Percentiles rank a stretch among this genome's conserved stretches.
Evolutionary conservation across 1,140 invertebrate species (phyloP).

Genomic region (Zaprionus inermis): DNA sequence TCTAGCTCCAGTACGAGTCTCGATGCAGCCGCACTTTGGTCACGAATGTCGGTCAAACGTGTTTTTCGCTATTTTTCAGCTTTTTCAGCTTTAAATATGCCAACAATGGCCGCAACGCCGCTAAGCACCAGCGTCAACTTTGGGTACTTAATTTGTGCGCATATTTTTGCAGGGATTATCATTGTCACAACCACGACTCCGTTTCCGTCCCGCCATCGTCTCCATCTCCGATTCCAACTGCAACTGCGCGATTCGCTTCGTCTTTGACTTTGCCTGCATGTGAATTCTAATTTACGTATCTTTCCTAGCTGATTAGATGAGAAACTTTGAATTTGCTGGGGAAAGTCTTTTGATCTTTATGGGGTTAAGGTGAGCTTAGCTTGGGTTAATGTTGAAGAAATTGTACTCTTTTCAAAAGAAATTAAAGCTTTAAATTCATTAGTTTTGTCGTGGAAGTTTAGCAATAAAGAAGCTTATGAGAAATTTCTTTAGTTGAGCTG

Average conservation of each 20-base stretch:
- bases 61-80: conserved; percentile 79
- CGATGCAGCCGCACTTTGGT: conserved; percentile 74
- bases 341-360: conserved; percentile 35
- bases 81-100: conserved; percentile 77
- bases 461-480: not conserved
- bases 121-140: conserved; percentile 35
- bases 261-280: conserved; percentile 33
- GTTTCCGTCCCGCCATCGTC: no score
- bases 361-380: conserved; percentile 34
- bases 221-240: conserved; percentile 1
- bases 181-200: conserved; percentile 55
- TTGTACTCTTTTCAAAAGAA: conserved; percentile 8
- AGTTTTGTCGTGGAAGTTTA: conserved; percentile 1
- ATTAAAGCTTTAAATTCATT: conserved; percentile 23
- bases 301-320: conserved; percentile 25
- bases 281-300: conserved; percentile 50
- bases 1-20: conserved; percentile 15
- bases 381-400: conserved; percentile 25
- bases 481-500: not conserved
- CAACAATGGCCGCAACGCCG: conserved; percentile 63
- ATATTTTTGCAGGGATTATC: conserved; percentile 78
- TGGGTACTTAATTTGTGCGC: conserved; percentile 78
- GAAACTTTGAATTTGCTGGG: conserved; percentile 19
- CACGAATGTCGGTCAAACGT: conserved; percentile 82
- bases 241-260: conserved; percentile 48